Conservation (phyloP, 2,797 vertebrate species). For the Labroides dimidiatus region DNA sequence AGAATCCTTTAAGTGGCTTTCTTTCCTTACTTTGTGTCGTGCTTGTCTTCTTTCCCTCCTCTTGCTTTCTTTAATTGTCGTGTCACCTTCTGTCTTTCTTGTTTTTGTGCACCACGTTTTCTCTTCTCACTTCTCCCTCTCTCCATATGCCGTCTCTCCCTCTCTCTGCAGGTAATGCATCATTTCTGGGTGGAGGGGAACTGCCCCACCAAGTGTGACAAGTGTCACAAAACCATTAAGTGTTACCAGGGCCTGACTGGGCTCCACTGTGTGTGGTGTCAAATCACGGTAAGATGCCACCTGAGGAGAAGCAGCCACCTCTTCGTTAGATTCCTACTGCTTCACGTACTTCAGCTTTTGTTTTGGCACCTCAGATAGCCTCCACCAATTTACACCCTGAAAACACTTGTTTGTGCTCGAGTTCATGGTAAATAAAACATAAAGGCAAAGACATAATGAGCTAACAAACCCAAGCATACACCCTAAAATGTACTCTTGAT, state of each 20-base stretch:
- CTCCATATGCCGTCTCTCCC: conserved; percentile 36
- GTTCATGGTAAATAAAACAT: conserved; percentile 52
- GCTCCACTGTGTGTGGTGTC: conserved; percentile 97
- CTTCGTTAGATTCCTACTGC: conserved; percentile 77
- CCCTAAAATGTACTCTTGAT: conserved; percentile 1
- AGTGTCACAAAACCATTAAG: conserved; percentile 97
- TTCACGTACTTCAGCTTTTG: conserved; percentile 68
- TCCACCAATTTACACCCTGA: conserved; percentile 78
- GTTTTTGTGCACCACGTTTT: conserved; percentile 57
- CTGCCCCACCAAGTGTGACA: conserved; percentile 95
- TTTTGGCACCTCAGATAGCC: conserved; percentile 66
- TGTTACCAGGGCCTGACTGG: conserved; percentile 97
- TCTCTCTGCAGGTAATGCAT: conserved; percentile 89
- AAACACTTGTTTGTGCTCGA: conserved; percentile 62
- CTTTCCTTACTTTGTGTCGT: neutral
- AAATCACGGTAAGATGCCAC: conserved; percentile 91
- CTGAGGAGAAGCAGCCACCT: conserved; percentile 67
- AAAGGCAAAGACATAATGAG: conserved; percentile 13
- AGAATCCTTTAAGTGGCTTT: neutral
- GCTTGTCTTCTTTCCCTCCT: conserved; percentile 7
- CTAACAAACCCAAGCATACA: conserved; percentile 33
- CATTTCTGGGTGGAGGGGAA: conserved; percentile 98
- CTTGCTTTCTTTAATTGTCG: conserved; percentile 40
- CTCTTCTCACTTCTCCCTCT: conserved; percentile 60
- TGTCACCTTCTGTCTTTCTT: conserved; percentile 55